Base-by-base conservation (phyloP, 2,797 vertebrate species). In the Eptatretus atami region DNA sequence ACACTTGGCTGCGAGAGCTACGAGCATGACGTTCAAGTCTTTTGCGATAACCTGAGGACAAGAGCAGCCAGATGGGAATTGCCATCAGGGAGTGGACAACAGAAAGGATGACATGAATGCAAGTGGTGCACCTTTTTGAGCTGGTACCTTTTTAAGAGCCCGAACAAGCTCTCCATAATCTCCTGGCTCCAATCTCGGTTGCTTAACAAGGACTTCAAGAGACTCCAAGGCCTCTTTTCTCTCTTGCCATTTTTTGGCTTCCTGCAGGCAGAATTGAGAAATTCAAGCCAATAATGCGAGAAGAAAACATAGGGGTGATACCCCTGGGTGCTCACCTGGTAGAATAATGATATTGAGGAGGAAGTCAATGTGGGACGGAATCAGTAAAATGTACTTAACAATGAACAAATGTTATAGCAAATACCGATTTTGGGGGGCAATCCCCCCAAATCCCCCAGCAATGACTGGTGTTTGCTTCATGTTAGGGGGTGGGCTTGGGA, bases 191-290 rank as follows among this genome's bases (percentile, higher is more conserved):
- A 98, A 64, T 73, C 84, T 98, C 55, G 81, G 90, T 67, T 86
- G 93, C 77, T 92, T 98, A 52, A 77, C 72, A 61, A 96, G 75
- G 31, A 72, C 2, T 68, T 98, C 92, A 6, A 93, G 68, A 60
- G 82, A 81, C 70, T 98, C 92, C 68, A 98, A 73, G 52, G 81
- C 88, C 73, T 96, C 90, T 72, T 95, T 98, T 67, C 92, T 82
- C 72, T 98, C 92, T 73, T 98, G 90, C 92, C 92, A 98, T 71
- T 98, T 98, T 73, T 96, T 98, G 66, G 90, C 88, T 73, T 98
- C 90, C 92, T 96, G 69, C 2, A 72, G 71, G 53, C 68, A 15
- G 75, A 65, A 66, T 54, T 13, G 67, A 25, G 65, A 44, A 44
- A 44, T 44, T 44, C 31, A 44, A 3, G 6, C 31, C 31, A 44